Percentiles rank a stretch among this genome's conserved stretches.
Conservation (phyloP, 1,140 invertebrate genomes). For the Bombus vancouverensis region DNA sequence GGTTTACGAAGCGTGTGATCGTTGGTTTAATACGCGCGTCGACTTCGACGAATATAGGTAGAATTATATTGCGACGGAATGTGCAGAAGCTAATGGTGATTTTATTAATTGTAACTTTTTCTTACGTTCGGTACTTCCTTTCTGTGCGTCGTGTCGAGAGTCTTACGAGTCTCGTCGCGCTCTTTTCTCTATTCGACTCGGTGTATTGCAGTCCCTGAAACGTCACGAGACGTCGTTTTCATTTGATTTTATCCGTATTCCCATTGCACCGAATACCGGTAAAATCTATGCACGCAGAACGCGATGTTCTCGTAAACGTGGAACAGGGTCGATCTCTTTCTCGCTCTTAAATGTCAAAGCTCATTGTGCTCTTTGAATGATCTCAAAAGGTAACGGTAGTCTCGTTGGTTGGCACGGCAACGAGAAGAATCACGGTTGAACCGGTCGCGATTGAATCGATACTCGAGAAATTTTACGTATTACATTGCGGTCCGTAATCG, state of each 20-base stretch:
- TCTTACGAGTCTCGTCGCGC: background rate
- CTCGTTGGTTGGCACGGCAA: background rate
- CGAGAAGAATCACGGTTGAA: background rate
- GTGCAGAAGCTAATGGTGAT: constrained; percentile 28
- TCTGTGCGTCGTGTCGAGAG: constrained; percentile 1
- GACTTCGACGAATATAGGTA: background rate
- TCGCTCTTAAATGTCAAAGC: background rate
- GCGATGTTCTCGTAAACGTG: background rate
- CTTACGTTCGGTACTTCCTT: background rate
- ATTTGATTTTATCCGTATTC: background rate
- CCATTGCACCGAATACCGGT: background rate
- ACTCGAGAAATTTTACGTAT: constrained; percentile 72
- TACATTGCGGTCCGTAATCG: constrained; percentile 76
- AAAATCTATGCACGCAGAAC: background rate
- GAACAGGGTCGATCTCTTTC: constrained; percentile 3
- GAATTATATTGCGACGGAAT: background rate
- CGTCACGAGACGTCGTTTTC: background rate
- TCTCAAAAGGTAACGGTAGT: constrained; percentile 28
- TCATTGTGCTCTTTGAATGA: constrained; percentile 21
- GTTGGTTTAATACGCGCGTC: background rate
- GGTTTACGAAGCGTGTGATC: constrained; percentile 13
- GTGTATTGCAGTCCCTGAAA: background rate
- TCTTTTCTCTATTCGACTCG: background rate
- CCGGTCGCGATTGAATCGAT: background rate
- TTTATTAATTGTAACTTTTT: constrained; percentile 33